phyloP scores from a whole-genome alignment of 2,113 vertebrate genomes.

The Muntiacus reevesi region DNA sequence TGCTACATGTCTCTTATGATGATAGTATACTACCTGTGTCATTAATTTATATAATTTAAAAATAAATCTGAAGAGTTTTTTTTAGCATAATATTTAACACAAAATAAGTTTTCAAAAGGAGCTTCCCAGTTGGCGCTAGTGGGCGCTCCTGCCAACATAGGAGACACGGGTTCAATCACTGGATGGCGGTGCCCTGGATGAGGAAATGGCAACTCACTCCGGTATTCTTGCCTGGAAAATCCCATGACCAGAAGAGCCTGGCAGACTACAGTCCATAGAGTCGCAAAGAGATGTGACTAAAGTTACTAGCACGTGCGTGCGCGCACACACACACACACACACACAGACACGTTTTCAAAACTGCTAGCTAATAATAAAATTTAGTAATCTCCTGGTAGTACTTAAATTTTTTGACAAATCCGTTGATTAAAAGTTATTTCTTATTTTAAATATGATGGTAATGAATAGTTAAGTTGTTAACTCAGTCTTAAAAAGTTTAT shows the following conservation, averaged over 20 bases:
- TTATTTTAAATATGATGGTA: background rate
- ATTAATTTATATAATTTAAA: background rate
- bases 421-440: background rate
- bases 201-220: background rate
- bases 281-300: background rate
- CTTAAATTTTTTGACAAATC: background rate
- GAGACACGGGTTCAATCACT: rapidly evolving
- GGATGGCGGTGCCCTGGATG: background rate
- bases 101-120: background rate
- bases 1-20: background rate
- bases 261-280: background rate
- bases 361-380: background rate
- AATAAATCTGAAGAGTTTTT: background rate
- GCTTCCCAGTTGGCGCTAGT: background rate
- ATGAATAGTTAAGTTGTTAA: background rate
- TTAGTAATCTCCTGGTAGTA: background rate
- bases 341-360: background rate
- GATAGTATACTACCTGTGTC: background rate
- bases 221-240: background rate
- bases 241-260: background rate
- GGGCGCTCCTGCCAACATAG: background rate
- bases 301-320: rapidly evolving
- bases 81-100: background rate
- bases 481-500: background rate
- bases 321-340: background rate